Conservation (phyloP, 2,888 invertebrate species). For the Amphipyra tragopoginis region DNA sequence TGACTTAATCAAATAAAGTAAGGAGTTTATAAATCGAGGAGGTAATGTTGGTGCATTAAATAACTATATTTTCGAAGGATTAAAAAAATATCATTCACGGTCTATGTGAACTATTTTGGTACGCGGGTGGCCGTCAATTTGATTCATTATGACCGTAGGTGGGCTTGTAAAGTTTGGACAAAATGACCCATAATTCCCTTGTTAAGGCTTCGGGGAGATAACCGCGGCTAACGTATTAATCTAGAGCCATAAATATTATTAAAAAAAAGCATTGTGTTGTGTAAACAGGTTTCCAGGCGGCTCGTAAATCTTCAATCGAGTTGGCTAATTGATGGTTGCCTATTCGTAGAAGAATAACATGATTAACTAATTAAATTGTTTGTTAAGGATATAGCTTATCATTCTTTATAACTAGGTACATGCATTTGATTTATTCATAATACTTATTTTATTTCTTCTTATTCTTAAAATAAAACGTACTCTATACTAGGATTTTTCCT, state of each 20-base stretch:
- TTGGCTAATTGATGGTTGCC: slow-evolving; percentile 42
- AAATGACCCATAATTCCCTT: slow-evolving; percentile 87
- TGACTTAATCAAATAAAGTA: slow-evolving; percentile 74
- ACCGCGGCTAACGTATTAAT: slow-evolving; percentile 81
- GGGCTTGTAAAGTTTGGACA: slow-evolving; percentile 78
- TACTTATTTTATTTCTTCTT: too few species aligned
- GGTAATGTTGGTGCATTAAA: slow-evolving; percentile 65
- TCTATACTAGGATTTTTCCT: too few species aligned
- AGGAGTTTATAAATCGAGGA: slow-evolving; percentile 67
- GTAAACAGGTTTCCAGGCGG: slow-evolving; percentile 61
- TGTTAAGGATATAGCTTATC: background rate
- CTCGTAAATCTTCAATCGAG: slow-evolving; percentile 63
- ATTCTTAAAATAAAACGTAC: too few species aligned
- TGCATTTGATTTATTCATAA: too few species aligned
- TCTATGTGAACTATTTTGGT: slow-evolving; percentile 69
- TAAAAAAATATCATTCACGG: slow-evolving; percentile 74
- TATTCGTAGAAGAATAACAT: slow-evolving; percentile 13
- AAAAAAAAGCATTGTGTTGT: slow-evolving; percentile 62
- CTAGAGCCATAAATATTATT: slow-evolving; percentile 76
- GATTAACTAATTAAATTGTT: slow-evolving; percentile 16
- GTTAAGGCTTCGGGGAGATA: slow-evolving; percentile 79
- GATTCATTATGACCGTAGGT: slow-evolving; percentile 83
- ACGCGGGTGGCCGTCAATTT: slow-evolving; percentile 83
- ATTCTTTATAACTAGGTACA: too few species aligned
- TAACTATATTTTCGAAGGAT: slow-evolving; percentile 68